These are phyloP conservation scores for Malthinus flaveolus DNA, from an alignment of 2,888 invertebrate species.

Conservation along the genomic window DNA sequence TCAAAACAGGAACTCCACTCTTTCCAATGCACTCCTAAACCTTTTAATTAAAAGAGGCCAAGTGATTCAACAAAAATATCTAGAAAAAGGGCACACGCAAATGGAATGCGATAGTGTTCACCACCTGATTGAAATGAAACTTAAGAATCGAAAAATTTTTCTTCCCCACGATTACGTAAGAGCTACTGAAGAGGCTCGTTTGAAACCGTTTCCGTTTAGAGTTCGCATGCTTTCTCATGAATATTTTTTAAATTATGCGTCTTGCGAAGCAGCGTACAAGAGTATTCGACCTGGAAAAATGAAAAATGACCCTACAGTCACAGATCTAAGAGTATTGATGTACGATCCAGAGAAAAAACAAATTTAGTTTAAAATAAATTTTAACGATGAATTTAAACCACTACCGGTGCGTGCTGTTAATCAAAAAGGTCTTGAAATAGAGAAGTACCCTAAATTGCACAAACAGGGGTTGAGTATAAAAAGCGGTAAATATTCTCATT, in stretches of 20 bases:
- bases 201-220: background rate
- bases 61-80: background rate
- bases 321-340: too few relatives aligned
- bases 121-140: background rate
- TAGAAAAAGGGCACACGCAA: background rate
- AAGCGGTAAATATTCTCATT: too few relatives aligned
- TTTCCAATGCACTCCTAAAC: background rate
- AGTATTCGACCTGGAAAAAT: too few relatives aligned
- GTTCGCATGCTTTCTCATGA: background rate
- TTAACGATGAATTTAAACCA: too few relatives aligned
- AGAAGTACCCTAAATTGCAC: too few relatives aligned
- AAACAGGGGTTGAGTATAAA: too few relatives aligned
- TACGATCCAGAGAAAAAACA: too few relatives aligned
- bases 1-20: background rate
- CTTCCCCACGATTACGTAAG: background rate
- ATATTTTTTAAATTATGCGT: background rate
- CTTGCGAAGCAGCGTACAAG: too few relatives aligned
- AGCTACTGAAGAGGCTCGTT: conserved; percentile 14
- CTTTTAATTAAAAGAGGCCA: background rate
- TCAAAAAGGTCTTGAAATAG: too few relatives aligned
- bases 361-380: too few relatives aligned
- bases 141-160: background rate
- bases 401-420: too few relatives aligned
- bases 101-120: background rate
- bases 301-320: too few relatives aligned